Evolutionary conservation across 2,113 vertebrate species (phyloP), one percentile per base, ranked within the genome.

Genomic region (Odocoileus hemionus): DNA sequence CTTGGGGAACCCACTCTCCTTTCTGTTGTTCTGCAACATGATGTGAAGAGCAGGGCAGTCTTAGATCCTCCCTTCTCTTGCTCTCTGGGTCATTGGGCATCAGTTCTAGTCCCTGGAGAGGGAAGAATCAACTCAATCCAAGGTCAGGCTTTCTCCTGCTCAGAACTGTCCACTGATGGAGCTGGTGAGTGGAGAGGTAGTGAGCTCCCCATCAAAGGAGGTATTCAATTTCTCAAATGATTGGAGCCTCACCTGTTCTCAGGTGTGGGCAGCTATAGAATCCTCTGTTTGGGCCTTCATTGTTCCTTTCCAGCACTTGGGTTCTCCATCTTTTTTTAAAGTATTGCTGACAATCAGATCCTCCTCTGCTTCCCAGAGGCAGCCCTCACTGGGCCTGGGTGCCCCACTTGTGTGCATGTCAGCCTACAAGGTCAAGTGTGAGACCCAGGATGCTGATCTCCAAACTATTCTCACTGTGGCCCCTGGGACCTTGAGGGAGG

Each of bases 291-390:
- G 7, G 26, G 47, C 64, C 91, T 91, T 96, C 92, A 3, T 74
- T 36, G 88, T 95, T 97, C 83, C 89, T 17, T 2, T 54, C 88
- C 91, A 79, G 97, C 94, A 78, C 94, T 95, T 96, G 94, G 43
- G 88, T 76, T 89, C 96, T 98, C 67, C 23, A 25, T 70, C 79
- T 14, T n/a, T 47, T 79, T 43, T 39, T 45, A 57, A 79, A 50
- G 52, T 21, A 25, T 57, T 39, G 16, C n/a, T 60, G 36, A 76
- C 52, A 88, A 57, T 10, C 80, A 57, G 47, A 33, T 33, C 13
- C 11, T 43, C 7, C 25, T 13, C 61, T 76, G 43, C 10, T 10
- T 25, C 54, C 74, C 43, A 60, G 54, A 86, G 6, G 19, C 21
- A 13, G 25, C 5, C 47, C 50, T 15, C 12, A 39, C 36, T 5